phyloP scores from a whole-genome alignment of 2,888 invertebrate genomes.

The Hirtodrosophila histrioides region DNA sequence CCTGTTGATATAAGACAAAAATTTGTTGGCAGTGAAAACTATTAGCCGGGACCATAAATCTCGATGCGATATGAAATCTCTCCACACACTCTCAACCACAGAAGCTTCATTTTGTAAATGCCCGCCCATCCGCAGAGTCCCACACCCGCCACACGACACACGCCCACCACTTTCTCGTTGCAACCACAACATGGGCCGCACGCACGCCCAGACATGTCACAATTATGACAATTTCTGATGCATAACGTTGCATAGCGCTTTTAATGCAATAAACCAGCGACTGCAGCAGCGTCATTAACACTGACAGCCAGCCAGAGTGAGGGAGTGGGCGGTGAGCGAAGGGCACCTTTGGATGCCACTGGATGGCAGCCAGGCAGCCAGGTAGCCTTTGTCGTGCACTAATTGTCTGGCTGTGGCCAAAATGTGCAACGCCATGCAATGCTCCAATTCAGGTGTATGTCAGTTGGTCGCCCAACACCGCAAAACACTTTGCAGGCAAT shows the following conservation, averaged over 20 bases:
- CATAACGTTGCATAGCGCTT: conserved; percentile 75
- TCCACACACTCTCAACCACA: conserved; percentile 27
- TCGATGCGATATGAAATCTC: conserved; percentile 36
- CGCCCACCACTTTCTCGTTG: conserved; percentile 31
- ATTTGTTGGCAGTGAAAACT: conserved; percentile 68
- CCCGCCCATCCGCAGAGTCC: not conserved
- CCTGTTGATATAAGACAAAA: conserved; percentile 67
- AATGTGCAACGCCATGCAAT: conserved; percentile 73
- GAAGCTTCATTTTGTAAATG: conserved; percentile 34
- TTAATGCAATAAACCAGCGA: conserved; percentile 78
- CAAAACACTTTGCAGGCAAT: conserved; percentile 78
- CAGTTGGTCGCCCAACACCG: conserved; percentile 72
- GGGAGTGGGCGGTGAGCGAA: not conserved
- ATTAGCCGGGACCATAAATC: conserved; percentile 72
- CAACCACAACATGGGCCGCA: conserved; percentile 43
- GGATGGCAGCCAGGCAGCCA: too few relatives aligned
- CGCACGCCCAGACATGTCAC: conserved; percentile 74
- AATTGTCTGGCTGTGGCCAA: conserved; percentile 72
- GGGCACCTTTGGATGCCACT: not conserved
- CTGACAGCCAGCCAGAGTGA: conserved; percentile 61
- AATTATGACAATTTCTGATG: conserved; percentile 81
- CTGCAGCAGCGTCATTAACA: conserved; percentile 72
- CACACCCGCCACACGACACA: not conserved
- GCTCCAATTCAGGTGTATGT: conserved; percentile 80
- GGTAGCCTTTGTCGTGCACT: conserved; percentile 72